Conservation (phyloP, 2,888 invertebrate species). For the Lacanobia wlatinum region DNA sequence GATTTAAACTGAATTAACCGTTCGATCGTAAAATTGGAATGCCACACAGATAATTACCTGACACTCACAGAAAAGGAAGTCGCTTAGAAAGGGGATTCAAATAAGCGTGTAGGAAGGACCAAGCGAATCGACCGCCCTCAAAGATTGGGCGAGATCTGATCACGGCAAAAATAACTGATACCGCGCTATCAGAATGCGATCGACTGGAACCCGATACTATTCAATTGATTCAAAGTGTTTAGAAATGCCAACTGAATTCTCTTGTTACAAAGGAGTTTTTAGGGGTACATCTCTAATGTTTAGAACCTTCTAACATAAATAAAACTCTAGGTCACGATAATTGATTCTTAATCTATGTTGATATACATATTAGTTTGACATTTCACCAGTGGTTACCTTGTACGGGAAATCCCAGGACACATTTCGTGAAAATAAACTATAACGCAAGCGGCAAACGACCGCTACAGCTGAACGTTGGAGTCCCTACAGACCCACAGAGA, state of each 20-base stretch:
- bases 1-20: constrained; percentile 91
- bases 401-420: constrained; percentile 4
- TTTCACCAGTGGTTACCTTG: not conserved
- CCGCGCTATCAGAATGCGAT: constrained; percentile 79
- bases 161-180: constrained; percentile 84
- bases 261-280: constrained; percentile 13
- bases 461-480: constrained; percentile 3
- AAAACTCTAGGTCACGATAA: not conserved
- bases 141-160: constrained; percentile 75
- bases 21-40: constrained; percentile 91
- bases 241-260: constrained; percentile 63
- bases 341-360: not conserved
- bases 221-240: constrained; percentile 77
- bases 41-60: constrained; percentile 91
- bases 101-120: constrained; percentile 88
- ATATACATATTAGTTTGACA: not conserved
- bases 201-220: constrained; percentile 81
- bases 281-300: not conserved
- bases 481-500: constrained; percentile 22
- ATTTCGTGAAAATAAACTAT: constrained; percentile 19
- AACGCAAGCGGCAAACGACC: constrained; percentile 26
- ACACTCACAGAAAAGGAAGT: constrained; percentile 91
- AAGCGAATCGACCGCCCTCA: constrained; percentile 77
- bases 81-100: constrained; percentile 89
- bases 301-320: not conserved